These are phyloP conservation scores for Collichthys lucidus DNA, from an alignment of 2,113 vertebrate species.

Conservation along the genomic window DNA sequence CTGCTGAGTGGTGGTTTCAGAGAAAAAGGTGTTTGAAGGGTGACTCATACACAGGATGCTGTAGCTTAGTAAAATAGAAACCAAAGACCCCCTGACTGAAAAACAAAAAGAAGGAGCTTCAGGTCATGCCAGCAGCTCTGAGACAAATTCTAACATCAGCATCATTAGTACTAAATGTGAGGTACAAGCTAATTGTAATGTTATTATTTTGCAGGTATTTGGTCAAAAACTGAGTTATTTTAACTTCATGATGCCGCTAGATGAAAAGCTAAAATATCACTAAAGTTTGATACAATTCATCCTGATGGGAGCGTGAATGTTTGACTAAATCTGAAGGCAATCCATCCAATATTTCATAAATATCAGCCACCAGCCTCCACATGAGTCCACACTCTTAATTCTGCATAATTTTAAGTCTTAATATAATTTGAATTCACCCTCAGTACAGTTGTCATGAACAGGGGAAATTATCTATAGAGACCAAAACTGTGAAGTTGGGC, in stretches of 20 bases:
- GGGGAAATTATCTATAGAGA: too few species aligned
- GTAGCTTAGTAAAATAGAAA: neutral
- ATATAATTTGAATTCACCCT: too few species aligned
- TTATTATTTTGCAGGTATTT: neutral
- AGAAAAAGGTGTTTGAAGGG: slow-evolving; percentile 4
- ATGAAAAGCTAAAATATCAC: neutral
- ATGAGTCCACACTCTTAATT: too few species aligned
- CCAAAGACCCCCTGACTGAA: neutral
- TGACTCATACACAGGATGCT: slow-evolving; percentile 55
- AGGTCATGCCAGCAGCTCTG: neutral
- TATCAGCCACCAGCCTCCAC: too few species aligned
- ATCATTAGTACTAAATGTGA: neutral
- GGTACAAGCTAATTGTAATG: neutral
- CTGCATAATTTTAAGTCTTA: too few species aligned
- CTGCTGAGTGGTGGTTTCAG: too few species aligned
- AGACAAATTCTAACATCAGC: neutral
- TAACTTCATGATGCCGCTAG: neutral
- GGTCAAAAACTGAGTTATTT: too few species aligned
- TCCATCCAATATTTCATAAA: neutral
- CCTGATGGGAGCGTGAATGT: neutral
- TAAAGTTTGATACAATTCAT: neutral
- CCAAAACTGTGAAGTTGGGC: too few species aligned
- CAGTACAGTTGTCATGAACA: too few species aligned
- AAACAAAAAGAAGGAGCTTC: neutral
- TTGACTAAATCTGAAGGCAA: neutral